Conservation (phyloP, 2,888 invertebrate species). For the Isoperla grammatica region DNA sequence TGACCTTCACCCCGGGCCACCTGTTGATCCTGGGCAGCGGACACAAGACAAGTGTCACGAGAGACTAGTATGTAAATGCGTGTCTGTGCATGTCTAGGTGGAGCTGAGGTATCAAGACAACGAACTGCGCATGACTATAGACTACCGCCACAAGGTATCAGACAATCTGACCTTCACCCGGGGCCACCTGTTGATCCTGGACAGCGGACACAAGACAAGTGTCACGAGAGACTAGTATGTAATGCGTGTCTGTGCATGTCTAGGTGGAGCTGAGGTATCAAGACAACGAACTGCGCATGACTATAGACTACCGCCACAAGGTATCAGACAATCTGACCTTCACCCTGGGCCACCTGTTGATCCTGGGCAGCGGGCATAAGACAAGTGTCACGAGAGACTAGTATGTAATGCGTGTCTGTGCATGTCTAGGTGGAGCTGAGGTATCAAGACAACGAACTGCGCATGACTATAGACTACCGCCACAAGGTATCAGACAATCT, state of each 20-base stretch:
- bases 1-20: conserved; percentile 62
- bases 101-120: conserved; percentile 71
- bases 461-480: conserved; percentile 68
- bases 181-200: conserved; percentile 67
- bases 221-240: too few species aligned
- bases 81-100: too few species aligned
- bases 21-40: conserved; percentile 77
- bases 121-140: conserved; percentile 67
- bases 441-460: conserved; percentile 67
- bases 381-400: too few species aligned
- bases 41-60: conserved; percentile 50
- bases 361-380: conserved; percentile 73
- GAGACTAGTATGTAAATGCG: too few species aligned
- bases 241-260: too few species aligned
- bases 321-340: conserved; percentile 64
- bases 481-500: conserved; percentile 65
- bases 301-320: conserved; percentile 70
- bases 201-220: conserved; percentile 62
- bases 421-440: conserved; percentile 60
- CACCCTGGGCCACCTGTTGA: conserved; percentile 62
- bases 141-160: conserved; percentile 67
- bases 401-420: too few species aligned
- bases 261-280: conserved; percentile 66
- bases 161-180: conserved; percentile 62
- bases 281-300: conserved; percentile 65